Evolutionary conservation across 1,140 invertebrate species (phyloP).

Genomic region (Hypsibius dujardini): DNA sequence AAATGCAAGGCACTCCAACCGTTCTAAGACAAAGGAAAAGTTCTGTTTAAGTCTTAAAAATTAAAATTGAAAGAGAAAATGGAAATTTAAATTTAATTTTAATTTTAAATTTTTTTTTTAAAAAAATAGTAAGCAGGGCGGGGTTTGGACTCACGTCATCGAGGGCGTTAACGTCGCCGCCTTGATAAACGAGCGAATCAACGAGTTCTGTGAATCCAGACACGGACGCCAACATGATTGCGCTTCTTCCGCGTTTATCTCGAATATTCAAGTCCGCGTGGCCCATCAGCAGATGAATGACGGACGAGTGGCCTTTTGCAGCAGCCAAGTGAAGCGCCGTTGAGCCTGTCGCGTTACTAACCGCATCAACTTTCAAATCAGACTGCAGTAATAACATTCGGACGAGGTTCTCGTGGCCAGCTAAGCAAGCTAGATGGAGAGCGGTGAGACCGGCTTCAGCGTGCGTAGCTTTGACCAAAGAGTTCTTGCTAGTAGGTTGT

Average conservation of each 20-base stretch:
- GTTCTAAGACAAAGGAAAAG: constrained; percentile 39
- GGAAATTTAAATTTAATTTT: constrained; percentile 43
- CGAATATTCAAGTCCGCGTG: constrained; percentile 44
- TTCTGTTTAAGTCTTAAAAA: constrained; percentile 1
- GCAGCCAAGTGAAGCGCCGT: constrained; percentile 47
- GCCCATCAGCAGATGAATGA: constrained; percentile 40
- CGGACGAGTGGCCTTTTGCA: constrained; percentile 82
- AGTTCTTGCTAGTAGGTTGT: constrained; percentile 55
- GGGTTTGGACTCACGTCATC: neutral
- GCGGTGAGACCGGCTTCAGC: constrained; percentile 72
- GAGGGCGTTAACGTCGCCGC: neutral
- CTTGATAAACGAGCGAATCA: neutral
- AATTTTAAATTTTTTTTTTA: constrained; percentile 36
- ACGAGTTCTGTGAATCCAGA: constrained; percentile 72
- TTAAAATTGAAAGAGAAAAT: constrained; percentile 19
- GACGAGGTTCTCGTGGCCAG: constrained; percentile 93
- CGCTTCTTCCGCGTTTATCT: constrained; percentile 46
- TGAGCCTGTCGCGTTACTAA: constrained; percentile 91
- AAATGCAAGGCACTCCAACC: constrained; percentile 93
- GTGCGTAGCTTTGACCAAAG: constrained; percentile 28
- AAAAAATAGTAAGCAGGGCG: no score
- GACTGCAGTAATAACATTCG: constrained; percentile 87
- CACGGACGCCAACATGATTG: constrained; percentile 80
- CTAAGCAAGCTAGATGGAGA: constrained; percentile 79
- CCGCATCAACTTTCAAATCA: constrained; percentile 86